Base-by-base conservation (phyloP, 1,140 invertebrate species). In the Octopus sinensis region DNA sequence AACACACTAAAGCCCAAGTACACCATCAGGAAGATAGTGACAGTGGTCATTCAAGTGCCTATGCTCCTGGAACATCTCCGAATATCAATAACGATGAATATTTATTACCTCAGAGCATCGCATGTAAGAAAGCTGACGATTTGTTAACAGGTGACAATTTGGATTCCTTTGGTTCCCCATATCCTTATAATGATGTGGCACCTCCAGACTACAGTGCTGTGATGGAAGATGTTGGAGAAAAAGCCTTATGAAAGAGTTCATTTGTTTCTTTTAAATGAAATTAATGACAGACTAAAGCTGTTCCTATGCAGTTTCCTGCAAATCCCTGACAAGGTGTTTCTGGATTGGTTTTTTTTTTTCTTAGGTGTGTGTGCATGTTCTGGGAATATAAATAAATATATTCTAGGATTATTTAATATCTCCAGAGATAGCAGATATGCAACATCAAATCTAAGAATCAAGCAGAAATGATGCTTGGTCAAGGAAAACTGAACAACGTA, bases 31-130 rank as follows among this genome's bases (percentile, higher is more conserved):
- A 89, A 17, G 88, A 89, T 78, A 88, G 83, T 80, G 88, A 88
- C 80, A 89, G 88, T 84, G 88, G 88, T 75, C 87, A 88, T 80
- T 87, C 87, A 75, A 89, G 88, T 84, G 87, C 83, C 23, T 89
- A 86, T 81, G 86, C 87, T 17, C 87, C 87, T 0, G 87, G 87
- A 6, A 86, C 85, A 30, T 86, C 85, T 0, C 86, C 86, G 0
- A 86, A 87, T 80, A 81, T 82, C 5, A 80, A 83, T 62, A 85
- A 87, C 79, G 85, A 88, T 68, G 88, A 87, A 6, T 89, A 88
- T 80, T 84, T 89, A 5, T 82, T 87, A 78, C 88, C 87, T 51
- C 86, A 88, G 54, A 79, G 82, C 62, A 53, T 54, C 62, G 76
- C n/a, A 53, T 77, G 80, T 62, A 77, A 13, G n/a, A 77, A 77